Evolutionary conservation across 1,140 invertebrate species (phyloP).

Genomic region (Xylocopa sonorina): DNA sequence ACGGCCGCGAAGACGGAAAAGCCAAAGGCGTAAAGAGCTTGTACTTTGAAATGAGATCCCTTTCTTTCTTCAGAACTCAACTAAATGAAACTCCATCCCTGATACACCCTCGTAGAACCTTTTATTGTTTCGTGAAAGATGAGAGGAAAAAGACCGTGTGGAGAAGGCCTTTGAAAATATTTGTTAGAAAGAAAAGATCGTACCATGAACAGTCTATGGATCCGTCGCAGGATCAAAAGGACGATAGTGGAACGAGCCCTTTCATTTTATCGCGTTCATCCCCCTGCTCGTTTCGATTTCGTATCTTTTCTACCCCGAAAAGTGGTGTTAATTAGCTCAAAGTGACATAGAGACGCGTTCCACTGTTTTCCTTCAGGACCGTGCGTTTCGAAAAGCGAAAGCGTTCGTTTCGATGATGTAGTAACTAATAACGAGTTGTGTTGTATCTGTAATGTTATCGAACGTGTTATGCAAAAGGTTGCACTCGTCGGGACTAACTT

Average conservation of each 20-base stretch:
- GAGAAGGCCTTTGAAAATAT: constrained; percentile 40
- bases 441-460: too few relatives aligned
- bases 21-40: constrained; percentile 75
- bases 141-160: constrained; percentile 3
- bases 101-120: constrained; percentile 63
- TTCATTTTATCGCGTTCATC: constrained; percentile 2
- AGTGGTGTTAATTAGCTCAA: too few relatives aligned
- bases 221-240: constrained; percentile 8
- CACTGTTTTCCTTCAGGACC: too few relatives aligned
- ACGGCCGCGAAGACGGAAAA: constrained; percentile 70
- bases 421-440: too few relatives aligned
- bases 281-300: too few relatives aligned
- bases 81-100: constrained; percentile 71
- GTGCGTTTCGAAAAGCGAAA: too few relatives aligned
- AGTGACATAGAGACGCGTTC: too few relatives aligned
- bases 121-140: constrained; percentile 71
- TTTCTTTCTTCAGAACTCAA: constrained; percentile 77
- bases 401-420: too few relatives aligned
- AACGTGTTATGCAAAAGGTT: too few relatives aligned
- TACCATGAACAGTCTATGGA: not conserved
- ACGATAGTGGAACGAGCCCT: not conserved
- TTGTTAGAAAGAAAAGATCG: constrained; percentile 26
- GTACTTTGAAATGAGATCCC: constrained; percentile 74
- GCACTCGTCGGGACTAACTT: not conserved
- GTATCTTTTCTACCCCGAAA: not conserved